Base-by-base conservation (phyloP, 2,113 vertebrate species). In the Excalfactoria chinensis region DNA sequence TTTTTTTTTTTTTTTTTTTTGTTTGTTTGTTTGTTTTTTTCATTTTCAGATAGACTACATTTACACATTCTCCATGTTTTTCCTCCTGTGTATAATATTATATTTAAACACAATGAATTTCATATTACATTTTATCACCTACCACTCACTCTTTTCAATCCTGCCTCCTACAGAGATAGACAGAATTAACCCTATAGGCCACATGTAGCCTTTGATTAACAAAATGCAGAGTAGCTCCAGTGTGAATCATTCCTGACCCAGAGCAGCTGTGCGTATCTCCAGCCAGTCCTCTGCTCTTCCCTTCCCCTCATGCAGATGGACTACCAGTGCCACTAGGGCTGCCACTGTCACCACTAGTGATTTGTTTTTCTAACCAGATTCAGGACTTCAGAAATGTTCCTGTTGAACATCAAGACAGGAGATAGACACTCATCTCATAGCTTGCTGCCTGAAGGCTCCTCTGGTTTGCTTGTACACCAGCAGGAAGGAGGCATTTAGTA, bases 291-390 rank as follows among this genome's bases (percentile, higher is more conserved):
- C 1, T 13, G n/a, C 17, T 46, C 12, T 55, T 25, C 21, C 23
- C 9, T 72, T 0, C 1, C 9, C 7, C 13, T 17, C 0, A 0
- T n/a, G 34, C 40, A 44, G 44, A 44, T 43, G 16, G 17, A 13
- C 35, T 80, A 37, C 28, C 15, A 11, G 8, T 22, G 34, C 8
- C 37, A 11, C 23, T 32, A 30, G 35, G 13, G 16, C 53, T 41
- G 32, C 20, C 32, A 48, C 13, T 0, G 22, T 20, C 46, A 51
- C 14, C 3, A 0, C 25, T 4, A 11, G 2, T 0, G 0, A 22
- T 9, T n/a, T 16, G 2, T 9, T 30, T 34, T 49, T 20, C 71
- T 58, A 23, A 35, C 2, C 11, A 43, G 4, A 11, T 22, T 51
- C 48, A 53, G 51, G 71, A 6, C 22, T 43, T 26, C 13, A 30